Percentiles rank a stretch among this genome's conserved stretches.
phyloP scores from a whole-genome alignment of 1,140 invertebrate genomes.

The Archegozetes longisetosus region DNA sequence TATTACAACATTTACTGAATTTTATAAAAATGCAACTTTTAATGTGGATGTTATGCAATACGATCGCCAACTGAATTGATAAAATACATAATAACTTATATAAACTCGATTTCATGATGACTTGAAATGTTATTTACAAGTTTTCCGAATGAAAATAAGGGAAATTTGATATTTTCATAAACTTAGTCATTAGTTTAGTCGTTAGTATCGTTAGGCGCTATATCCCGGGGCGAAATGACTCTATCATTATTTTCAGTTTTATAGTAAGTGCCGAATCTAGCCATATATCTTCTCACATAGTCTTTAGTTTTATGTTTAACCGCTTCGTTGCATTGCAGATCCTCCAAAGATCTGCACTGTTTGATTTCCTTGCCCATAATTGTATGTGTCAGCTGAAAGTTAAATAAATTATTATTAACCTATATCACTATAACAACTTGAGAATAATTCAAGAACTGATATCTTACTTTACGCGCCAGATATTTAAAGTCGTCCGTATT shows the following conservation, averaged over 20 bases:
- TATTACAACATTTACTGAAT: too few species aligned
- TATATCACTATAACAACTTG: not conserved
- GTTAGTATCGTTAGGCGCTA: not conserved
- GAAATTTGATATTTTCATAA: not conserved
- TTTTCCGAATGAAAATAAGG: not conserved
- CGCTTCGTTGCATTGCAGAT: slow-evolving; percentile 73
- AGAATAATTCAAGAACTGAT: slow-evolving; percentile 4
- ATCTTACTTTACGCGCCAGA: slow-evolving; percentile 72
- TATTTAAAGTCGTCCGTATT: slow-evolving; percentile 89
- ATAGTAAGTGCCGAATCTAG: slow-evolving; percentile 19
- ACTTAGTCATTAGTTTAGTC: not conserved
- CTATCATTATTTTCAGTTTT: not conserved
- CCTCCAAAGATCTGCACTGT: slow-evolving; percentile 70
- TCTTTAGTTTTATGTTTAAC: slow-evolving; percentile 84
- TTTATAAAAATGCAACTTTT: too few species aligned
- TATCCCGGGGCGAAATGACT: not conserved
- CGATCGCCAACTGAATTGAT: too few species aligned
- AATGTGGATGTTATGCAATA: too few species aligned
- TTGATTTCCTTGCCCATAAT: slow-evolving; percentile 92
- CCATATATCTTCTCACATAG: slow-evolving; percentile 91
- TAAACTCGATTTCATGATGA: not conserved
- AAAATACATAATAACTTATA: not conserved
- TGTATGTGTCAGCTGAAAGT: slow-evolving; percentile 75
- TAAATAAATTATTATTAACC: slow-evolving; percentile 18
- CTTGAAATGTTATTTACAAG: not conserved